Base-by-base conservation (phyloP, 2,113 vertebrate species). In the Pollachius pollachius region DNA sequence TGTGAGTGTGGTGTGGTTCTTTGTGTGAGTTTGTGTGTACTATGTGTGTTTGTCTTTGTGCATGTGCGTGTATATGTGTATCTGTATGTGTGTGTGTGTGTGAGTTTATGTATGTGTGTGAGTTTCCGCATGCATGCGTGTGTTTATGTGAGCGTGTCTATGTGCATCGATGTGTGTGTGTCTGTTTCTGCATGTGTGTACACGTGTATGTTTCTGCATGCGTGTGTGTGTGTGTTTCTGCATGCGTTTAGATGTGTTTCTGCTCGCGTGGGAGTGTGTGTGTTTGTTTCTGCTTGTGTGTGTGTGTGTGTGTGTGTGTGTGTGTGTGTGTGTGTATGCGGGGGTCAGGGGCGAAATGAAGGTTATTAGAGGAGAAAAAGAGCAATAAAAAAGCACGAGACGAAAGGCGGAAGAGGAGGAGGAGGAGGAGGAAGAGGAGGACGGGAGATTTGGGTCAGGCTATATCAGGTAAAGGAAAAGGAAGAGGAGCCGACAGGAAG, bases 291-390 rank as follows among this genome's bases (percentile, higher is more conserved):
- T 27, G 4, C 4, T 2, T 59, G 57, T 18, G 58, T 19, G 58
- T 12, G 4, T 59, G n/a, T 59, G n/a, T 59, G 75, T 3, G 37
- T 41, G 1, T 41, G 18, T 59, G n/a, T 41, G 5, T 41, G 37
- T 41, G 37, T 41, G 37, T 41, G 37, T 3, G 37, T 41, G 5
- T 41, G 37, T 41, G 37, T 41, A 7, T 41, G 37, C 9, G 58
- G 73, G 68, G 48, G 27, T 68, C 23, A 30, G 71, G 77, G 18
- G 82, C 79, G 87, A 85, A 77, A 78, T 73, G 78, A 78, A 87
- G 84, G 81, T 88, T 86, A 88, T 90, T 81, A 84, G 81, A 77
- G 80, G 13, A n/a, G 13, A 41, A 41, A 11, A 41, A 64, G 80
- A 77, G 77, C 73, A 69, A 80, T 86, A 78, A 75, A 69, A 84